Percentiles rank a stretch among this genome's conserved stretches.
Evolutionary conservation across 2,113 vertebrate genomes (phyloP).

Genomic region (Tretioscincus oriximinensis): DNA sequence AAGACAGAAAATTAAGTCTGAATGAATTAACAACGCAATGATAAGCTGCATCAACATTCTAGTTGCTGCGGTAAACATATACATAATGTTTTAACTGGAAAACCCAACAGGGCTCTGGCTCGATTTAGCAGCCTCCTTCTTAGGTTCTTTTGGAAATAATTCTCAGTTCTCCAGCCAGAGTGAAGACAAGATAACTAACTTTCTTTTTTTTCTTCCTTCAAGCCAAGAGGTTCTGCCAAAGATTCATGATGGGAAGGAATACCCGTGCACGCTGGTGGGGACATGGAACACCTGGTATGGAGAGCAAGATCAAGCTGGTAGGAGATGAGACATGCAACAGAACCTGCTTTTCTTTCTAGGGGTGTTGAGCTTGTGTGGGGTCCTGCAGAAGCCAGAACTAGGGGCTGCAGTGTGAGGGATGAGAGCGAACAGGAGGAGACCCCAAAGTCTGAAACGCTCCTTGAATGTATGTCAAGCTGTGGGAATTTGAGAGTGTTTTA

Average conservation of each 20-base stretch:
- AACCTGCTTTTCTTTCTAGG: constrained; percentile 51
- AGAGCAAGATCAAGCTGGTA: constrained; percentile 98
- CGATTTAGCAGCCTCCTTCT: too few relatives aligned
- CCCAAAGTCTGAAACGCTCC: background rate
- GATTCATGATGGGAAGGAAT: constrained; percentile 87
- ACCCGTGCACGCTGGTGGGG: constrained; percentile 95
- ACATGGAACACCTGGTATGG: constrained; percentile 99
- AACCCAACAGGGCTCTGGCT: too few relatives aligned
- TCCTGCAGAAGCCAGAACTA: constrained; percentile 13
- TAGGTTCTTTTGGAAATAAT: too few relatives aligned
- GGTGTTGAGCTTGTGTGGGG: constrained; percentile 57
- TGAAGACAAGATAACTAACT: constrained; percentile 59
- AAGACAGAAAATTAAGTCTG: too few relatives aligned
- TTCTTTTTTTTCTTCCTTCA: constrained; percentile 74
- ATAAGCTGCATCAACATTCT: too few relatives aligned
- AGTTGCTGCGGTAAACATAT: too few relatives aligned
- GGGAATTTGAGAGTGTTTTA: too few relatives aligned
- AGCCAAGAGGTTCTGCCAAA: constrained; percentile 91
- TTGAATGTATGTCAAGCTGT: background rate
- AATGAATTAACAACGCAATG: too few relatives aligned
- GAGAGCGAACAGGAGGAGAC: background rate
- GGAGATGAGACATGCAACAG: constrained; percentile 68
- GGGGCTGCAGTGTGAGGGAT: background rate
- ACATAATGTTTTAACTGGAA: too few relatives aligned
- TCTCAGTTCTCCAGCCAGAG: constrained; percentile 30